These are phyloP conservation scores for Cremastobaeus sp. DNA, from an alignment of 2,888 invertebrate species.

Conservation along the genomic window DNA sequence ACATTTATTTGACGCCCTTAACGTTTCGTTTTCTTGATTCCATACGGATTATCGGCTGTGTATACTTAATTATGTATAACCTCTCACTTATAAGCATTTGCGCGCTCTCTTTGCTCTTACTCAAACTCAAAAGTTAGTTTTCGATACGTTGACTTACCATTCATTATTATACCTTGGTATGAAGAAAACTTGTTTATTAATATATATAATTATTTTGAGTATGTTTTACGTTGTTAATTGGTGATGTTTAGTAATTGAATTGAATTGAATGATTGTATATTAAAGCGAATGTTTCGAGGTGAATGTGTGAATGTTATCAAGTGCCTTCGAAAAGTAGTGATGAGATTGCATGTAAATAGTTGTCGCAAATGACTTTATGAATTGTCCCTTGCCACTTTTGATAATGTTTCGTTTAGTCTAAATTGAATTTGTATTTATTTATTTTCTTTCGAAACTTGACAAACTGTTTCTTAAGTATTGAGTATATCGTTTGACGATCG, in stretches of 20 bases:
- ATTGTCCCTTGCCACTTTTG: not conserved
- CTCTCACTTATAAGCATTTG: conserved; percentile 42
- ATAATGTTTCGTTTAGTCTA: not conserved
- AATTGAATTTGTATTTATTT: not conserved
- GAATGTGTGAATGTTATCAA: conserved; percentile 33
- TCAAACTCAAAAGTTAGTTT: not conserved
- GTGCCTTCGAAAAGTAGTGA: conserved; percentile 52
- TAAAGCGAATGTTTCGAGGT: conserved; percentile 22
- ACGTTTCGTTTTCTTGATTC: not conserved
- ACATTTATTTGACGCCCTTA: no score
- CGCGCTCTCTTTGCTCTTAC: conserved; percentile 35
- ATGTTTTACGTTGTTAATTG: conserved; percentile 25
- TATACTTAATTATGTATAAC: conserved; percentile 35
- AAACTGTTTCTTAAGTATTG: no score
- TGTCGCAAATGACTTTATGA: conserved; percentile 19
- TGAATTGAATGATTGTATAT: conserved; percentile 27
- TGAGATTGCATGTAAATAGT: conserved; percentile 41
- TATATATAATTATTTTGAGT: conserved; percentile 5
- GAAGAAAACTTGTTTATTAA: conserved; percentile 15
- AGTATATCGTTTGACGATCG: no score
- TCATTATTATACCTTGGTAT: conserved; percentile 17
- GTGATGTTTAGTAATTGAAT: conserved; percentile 20
- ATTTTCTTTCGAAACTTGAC: no score
- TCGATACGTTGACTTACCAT: not conserved
- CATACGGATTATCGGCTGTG: conserved; percentile 38